Evolutionary conservation across 2,797 vertebrate genomes (phyloP).

Genomic region (Chrysocyon brachyurus): DNA sequence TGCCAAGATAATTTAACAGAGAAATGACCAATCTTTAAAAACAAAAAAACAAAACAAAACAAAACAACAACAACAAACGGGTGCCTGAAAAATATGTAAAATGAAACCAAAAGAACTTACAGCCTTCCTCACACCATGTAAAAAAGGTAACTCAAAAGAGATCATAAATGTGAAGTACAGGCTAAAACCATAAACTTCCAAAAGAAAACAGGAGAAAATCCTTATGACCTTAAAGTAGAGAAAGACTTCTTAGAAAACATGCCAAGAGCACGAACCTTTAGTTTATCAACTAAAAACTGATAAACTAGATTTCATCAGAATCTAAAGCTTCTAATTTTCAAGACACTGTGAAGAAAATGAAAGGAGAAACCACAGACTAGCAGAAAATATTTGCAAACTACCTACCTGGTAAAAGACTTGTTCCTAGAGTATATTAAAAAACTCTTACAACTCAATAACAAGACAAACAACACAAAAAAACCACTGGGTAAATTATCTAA

Average conservation of each 20-base stretch:
- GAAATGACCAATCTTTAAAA: not conserved
- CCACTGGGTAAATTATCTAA: not conserved
- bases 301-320: not conserved
- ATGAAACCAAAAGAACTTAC: not conserved
- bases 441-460: not conserved
- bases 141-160: not conserved
- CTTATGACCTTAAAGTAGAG: not conserved
- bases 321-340: not conserved
- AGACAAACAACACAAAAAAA: not conserved
- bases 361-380: not conserved
- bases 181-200: not conserved
- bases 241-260: not conserved
- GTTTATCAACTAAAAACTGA: not conserved
- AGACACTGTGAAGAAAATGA: not conserved
- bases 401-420: not conserved
- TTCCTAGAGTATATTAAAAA: not conserved
- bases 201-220: not conserved
- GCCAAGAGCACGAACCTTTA: not conserved
- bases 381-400: not conserved
- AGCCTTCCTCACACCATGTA: not conserved
- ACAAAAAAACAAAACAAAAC: too few species aligned
- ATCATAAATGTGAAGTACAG: not conserved
- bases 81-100: not conserved
- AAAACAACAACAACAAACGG: too few species aligned
- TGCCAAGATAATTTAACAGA: not conserved